Percentiles rank a stretch among this genome's conserved stretches.
Evolutionary conservation across 2,888 invertebrate species (phyloP).

Genomic region (Xylota segnis): DNA sequence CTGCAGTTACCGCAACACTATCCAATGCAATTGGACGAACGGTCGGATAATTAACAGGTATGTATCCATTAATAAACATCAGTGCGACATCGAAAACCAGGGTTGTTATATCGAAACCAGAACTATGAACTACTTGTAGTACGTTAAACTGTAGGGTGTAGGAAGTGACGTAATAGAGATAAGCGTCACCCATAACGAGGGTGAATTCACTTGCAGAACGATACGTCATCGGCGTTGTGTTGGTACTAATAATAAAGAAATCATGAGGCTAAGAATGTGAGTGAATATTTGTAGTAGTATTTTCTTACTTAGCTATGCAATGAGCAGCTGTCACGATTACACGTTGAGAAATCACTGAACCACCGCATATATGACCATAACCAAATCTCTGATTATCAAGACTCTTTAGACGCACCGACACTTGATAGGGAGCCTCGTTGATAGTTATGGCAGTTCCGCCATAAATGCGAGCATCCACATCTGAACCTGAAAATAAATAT

Average conservation of each 20-base stretch:
- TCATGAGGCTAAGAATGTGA: neutral
- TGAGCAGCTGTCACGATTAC: constrained; percentile 80
- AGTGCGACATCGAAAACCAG: constrained; percentile 80
- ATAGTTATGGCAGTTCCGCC: constrained; percentile 79
- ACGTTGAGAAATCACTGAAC: constrained; percentile 79
- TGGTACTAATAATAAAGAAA: constrained; percentile 49
- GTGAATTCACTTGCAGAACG: constrained; percentile 77
- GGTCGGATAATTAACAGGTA: constrained; percentile 77
- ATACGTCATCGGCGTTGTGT: constrained; percentile 61
- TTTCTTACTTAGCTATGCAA: constrained; percentile 79
- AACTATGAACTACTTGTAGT: constrained; percentile 77
- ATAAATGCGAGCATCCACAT: constrained; percentile 79
- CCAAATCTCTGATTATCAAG: constrained; percentile 76
- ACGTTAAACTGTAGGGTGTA: constrained; percentile 78
- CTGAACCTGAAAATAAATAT: constrained; percentile 22
- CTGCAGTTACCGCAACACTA: constrained; percentile 4
- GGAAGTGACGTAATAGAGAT: constrained; percentile 39
- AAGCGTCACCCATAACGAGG: constrained; percentile 80
- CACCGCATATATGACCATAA: constrained; percentile 81
- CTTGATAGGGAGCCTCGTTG: constrained; percentile 78
- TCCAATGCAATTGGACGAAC: constrained; percentile 77
- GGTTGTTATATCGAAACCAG: constrained; percentile 56
- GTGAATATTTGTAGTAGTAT: neutral
- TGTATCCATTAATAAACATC: constrained; percentile 79
- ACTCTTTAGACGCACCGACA: constrained; percentile 79